phyloP scores from a whole-genome alignment of 2,113 vertebrate species.

The Mohoua ochrocephala region DNA sequence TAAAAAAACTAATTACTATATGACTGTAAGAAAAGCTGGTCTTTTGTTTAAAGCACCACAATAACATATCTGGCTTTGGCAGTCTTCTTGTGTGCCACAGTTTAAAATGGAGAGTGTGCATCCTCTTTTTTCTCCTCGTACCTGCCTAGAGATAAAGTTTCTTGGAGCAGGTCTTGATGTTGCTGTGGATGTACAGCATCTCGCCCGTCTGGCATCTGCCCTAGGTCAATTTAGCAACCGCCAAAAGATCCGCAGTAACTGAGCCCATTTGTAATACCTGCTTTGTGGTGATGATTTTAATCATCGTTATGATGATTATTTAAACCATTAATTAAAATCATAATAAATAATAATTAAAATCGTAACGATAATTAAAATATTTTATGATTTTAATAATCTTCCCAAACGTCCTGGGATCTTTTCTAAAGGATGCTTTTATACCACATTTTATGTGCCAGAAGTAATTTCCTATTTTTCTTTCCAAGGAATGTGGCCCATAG shows the following conservation, averaged over 20 bases:
- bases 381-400: neutral
- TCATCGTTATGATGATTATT: neutral
- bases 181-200: neutral
- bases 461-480: neutral
- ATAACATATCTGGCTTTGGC: neutral
- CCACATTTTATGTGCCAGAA: neutral
- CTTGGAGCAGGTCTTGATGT: neutral
- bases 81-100: neutral
- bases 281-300: neutral
- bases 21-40: neutral
- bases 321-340: neutral
- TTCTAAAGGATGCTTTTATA: neutral
- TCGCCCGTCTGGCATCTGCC: neutral
- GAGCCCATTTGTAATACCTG: neutral
- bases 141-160: neutral
- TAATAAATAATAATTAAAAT: neutral
- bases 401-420: neutral
- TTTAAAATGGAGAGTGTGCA: neutral
- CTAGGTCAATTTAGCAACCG: neutral
- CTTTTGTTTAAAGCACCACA: slow-evolving; percentile 6
- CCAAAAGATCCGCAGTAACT: neutral
- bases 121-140: neutral
- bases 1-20: slow-evolving; percentile 10
- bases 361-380: neutral
- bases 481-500: neutral